Conservation (phyloP, 1,140 invertebrate genomes). For the Eumeta japonica region DNA sequence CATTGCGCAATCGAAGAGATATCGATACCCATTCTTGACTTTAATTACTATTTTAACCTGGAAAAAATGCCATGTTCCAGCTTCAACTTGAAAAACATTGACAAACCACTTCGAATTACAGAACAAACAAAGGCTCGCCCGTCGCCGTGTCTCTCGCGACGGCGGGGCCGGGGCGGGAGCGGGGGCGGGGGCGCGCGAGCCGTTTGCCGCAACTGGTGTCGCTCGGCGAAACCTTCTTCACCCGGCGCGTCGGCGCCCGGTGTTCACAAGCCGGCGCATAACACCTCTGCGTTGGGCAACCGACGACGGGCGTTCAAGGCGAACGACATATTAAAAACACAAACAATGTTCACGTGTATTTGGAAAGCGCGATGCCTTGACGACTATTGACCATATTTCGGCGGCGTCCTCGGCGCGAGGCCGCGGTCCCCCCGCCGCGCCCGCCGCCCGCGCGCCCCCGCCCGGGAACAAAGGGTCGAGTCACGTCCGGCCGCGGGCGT, state of each 20-base stretch:
- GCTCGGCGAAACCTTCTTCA: slow-evolving; percentile 17
- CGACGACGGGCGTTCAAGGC: slow-evolving; percentile 35
- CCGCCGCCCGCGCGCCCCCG: slow-evolving; percentile 13
- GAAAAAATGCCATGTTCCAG: too few species aligned
- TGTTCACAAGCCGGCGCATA: slow-evolving; percentile 23
- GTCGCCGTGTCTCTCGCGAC: too few species aligned
- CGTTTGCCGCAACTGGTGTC: too few species aligned
- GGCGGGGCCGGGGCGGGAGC: too few species aligned
- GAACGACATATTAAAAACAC: slow-evolving; percentile 41
- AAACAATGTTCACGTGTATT: slow-evolving; percentile 36
- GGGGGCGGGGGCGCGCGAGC: too few species aligned
- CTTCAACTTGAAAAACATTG: too few species aligned
- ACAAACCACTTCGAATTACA: too few species aligned
- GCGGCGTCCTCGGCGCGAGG: slow-evolving; percentile 8
- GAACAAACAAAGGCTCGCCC: too few species aligned
- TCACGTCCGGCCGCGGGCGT: slow-evolving; percentile 24
- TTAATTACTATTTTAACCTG: too few species aligned
- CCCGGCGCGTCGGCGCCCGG: slow-evolving; percentile 25
- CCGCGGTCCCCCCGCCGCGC: not conserved
- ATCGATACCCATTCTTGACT: too few species aligned
- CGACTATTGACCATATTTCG: slow-evolving; percentile 20
- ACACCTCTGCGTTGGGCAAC: slow-evolving; percentile 38
- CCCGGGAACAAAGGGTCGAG: slow-evolving; percentile 35
- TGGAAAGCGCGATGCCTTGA: slow-evolving; percentile 35
- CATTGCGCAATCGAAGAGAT: too few species aligned